These are phyloP conservation scores for Tetragnatha montana DNA, from an alignment of 2,888 invertebrate genomes.

Conservation along the genomic window DNA sequence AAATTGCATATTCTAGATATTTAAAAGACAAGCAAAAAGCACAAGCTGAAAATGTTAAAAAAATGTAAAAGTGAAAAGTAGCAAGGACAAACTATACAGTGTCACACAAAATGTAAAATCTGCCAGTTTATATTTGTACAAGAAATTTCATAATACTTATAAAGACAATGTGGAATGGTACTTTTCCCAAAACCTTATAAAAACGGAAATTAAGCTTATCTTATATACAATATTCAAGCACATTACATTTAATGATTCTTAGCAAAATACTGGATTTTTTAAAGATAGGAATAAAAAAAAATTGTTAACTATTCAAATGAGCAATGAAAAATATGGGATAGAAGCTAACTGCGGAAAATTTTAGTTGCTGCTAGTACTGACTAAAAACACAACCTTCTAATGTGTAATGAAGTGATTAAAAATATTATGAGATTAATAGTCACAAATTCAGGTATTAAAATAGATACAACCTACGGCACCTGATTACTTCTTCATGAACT, in stretches of 20 bases:
- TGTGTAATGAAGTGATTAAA: slow-evolving; percentile 10
- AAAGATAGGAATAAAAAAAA: slow-evolving; percentile 30
- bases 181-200: slow-evolving; percentile 25
- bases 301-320: slow-evolving; percentile 26
- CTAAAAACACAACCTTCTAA: slow-evolving; percentile 7
- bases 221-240: slow-evolving; percentile 48
- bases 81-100: slow-evolving; percentile 53
- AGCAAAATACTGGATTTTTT: slow-evolving; percentile 49
- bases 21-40: slow-evolving; percentile 47
- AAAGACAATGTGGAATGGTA: slow-evolving; percentile 44
- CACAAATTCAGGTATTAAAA: slow-evolving; percentile 10
- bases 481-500: background rate
- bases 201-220: slow-evolving; percentile 21
- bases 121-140: slow-evolving; percentile 42
- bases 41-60: slow-evolving; percentile 53
- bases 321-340: slow-evolving; percentile 20
- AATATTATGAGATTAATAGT: background rate
- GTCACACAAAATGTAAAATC: slow-evolving; percentile 51
- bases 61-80: slow-evolving; percentile 54
- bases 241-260: slow-evolving; percentile 50
- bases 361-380: slow-evolving; percentile 62
- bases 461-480: background rate
- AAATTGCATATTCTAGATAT: slow-evolving; percentile 46
- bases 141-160: slow-evolving; percentile 41
- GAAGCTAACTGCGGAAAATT: slow-evolving; percentile 50